Conservation (phyloP, 2,888 invertebrate species). For the Anodontia alba region DNA sequence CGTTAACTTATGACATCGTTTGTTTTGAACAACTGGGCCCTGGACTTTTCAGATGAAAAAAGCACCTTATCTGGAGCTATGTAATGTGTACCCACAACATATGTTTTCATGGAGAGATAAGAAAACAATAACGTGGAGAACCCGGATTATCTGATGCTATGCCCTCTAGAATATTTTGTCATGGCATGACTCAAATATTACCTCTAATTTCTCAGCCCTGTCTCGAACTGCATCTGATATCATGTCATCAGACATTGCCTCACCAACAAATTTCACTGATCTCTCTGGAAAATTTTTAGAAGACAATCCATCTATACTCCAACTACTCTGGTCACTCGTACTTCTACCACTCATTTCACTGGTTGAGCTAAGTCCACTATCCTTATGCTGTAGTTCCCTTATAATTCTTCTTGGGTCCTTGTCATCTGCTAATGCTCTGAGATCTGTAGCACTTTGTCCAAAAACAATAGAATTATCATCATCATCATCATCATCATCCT, state of each 20-base stretch:
- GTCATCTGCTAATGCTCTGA: constrained; percentile 21
- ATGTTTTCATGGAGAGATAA: too few species aligned
- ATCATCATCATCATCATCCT: constrained; percentile 50
- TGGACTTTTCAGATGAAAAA: too few species aligned
- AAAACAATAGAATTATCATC: constrained; percentile 54
- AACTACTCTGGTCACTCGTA: constrained; percentile 21
- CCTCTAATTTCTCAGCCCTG: neutral
- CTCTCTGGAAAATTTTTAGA: constrained; percentile 38
- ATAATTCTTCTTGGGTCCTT: neutral
- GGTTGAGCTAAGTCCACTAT: constrained; percentile 15
- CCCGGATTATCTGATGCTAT: too few species aligned
- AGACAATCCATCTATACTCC: constrained; percentile 51
- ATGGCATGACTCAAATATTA: too few species aligned
- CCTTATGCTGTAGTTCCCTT: neutral
- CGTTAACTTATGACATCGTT: too few species aligned
- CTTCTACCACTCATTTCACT: constrained; percentile 20
- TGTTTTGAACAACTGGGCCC: too few species aligned
- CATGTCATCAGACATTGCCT: constrained; percentile 55
- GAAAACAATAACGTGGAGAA: too few species aligned
- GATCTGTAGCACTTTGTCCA: constrained; percentile 53
- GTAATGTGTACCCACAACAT: too few species aligned
- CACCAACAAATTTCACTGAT: constrained; percentile 56
- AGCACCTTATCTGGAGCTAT: too few species aligned
- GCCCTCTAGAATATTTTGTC: too few species aligned
- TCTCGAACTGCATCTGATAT: constrained; percentile 30